These are phyloP conservation scores for Alitta virens DNA, from an alignment of 2,888 invertebrate genomes.

Conservation along the genomic window DNA sequence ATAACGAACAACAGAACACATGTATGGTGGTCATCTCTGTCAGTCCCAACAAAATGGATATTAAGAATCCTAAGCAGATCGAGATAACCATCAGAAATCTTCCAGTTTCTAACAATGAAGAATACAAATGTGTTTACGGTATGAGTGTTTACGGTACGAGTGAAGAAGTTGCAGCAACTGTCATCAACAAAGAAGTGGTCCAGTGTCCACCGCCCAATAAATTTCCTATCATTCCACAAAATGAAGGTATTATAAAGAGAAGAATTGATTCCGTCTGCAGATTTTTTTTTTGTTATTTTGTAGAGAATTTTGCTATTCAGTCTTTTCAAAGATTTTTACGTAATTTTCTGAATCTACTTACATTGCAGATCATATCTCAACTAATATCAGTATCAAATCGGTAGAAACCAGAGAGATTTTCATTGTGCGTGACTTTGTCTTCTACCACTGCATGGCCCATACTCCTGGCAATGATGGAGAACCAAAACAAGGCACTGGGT, in stretches of 20 bases:
- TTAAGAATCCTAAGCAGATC: constrained; percentile 29
- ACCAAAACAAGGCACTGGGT: too few species aligned
- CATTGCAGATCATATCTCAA: constrained; percentile 42
- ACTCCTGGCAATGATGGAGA: too few species aligned
- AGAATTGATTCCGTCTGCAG: too few species aligned
- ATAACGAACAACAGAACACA: not conserved
- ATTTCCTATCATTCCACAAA: too few species aligned
- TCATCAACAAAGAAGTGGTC: not conserved
- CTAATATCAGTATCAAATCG: constrained; percentile 49
- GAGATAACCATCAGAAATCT: constrained; percentile 36
- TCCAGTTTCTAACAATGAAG: constrained; percentile 36
- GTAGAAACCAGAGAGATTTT: constrained; percentile 46
- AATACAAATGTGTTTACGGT: constrained; percentile 49
- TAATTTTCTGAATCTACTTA: too few species aligned
- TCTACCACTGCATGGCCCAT: constrained; percentile 42
- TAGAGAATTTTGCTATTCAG: too few species aligned
- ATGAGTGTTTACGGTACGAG: constrained; percentile 23
- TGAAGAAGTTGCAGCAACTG: constrained; percentile 24
- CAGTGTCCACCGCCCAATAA: not conserved
- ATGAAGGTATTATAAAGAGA: too few species aligned
- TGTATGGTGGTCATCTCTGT: not conserved
- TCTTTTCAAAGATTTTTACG: too few species aligned
- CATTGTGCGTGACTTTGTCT: constrained; percentile 48
- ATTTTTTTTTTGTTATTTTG: too few species aligned
- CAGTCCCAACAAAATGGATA: not conserved